phyloP scores from a whole-genome alignment of 2,888 invertebrate species.

The Drosophila rubida region DNA sequence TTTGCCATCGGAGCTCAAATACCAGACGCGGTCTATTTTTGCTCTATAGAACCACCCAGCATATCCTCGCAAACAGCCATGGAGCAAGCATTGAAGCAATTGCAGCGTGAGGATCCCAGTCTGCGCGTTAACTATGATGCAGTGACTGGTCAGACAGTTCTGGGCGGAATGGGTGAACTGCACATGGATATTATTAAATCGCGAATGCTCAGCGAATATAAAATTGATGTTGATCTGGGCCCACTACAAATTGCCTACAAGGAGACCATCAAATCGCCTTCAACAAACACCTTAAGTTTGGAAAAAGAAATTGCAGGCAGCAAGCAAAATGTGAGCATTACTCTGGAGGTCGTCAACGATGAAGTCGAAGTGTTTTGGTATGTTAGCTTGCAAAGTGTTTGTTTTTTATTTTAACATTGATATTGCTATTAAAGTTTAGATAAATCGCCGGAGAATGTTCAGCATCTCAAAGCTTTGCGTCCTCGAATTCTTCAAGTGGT shows the following conservation, averaged over 20 bases:
- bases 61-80: slow-evolving; percentile 90
- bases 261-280: slow-evolving; percentile 87
- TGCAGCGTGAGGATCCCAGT: slow-evolving; percentile 97
- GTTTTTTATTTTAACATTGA: neutral
- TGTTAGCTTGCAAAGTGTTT: neutral
- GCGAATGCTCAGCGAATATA: slow-evolving; percentile 94
- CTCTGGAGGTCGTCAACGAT: slow-evolving; percentile 83
- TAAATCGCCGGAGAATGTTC: slow-evolving; percentile 88
- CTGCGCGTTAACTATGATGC: slow-evolving; percentile 90
- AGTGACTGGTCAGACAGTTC: slow-evolving; percentile 94
- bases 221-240: slow-evolving; percentile 95
- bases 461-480: slow-evolving; percentile 88
- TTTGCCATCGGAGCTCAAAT: slow-evolving; percentile 87
- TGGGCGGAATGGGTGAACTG: slow-evolving; percentile 98
- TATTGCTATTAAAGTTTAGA: slow-evolving; percentile 86
- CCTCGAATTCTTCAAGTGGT: slow-evolving; percentile 90
- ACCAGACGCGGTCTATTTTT: slow-evolving; percentile 98
- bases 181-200: slow-evolving; percentile 97
- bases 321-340: slow-evolving; percentile 83
- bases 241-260: slow-evolving; percentile 96
- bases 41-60: slow-evolving; percentile 97
- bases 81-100: slow-evolving; percentile 91
- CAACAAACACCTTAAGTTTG: slow-evolving; percentile 63
- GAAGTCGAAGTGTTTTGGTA: slow-evolving; percentile 86
- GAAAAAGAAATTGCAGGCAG: slow-evolving; percentile 84